phyloP scores from a whole-genome alignment of 2,888 invertebrate species.

The Ectobius pallidus region DNA sequence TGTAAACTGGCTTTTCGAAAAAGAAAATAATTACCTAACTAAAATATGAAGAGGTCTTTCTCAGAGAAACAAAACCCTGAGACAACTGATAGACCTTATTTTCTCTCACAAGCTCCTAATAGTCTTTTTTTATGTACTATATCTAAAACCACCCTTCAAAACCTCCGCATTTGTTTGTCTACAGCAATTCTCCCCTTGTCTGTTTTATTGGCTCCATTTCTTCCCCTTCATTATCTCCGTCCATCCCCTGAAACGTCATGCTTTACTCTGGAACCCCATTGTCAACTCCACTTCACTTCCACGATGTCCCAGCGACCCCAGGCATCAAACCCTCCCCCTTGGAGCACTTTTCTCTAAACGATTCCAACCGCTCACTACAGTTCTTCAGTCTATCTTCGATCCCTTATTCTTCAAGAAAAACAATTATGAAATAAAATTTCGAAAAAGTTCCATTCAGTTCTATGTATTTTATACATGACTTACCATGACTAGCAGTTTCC shows the following conservation, averaged over 20 bases:
- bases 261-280: constrained; percentile 4
- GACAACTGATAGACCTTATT: constrained; percentile 6
- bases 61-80: constrained; percentile 2
- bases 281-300: constrained; percentile 25
- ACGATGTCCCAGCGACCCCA: background rate
- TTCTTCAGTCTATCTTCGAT: no score
- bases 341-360: background rate
- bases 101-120: background rate
- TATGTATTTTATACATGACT: no score
- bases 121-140: background rate
- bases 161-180: constrained; percentile 22
- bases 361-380: background rate
- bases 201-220: constrained; percentile 31
- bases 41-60: no score
- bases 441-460: no score
- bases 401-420: no score
- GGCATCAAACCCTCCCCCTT: background rate
- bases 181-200: constrained; percentile 26
- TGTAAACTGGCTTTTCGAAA: no score
- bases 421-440: no score
- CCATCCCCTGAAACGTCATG: constrained; percentile 5
- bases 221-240: constrained; percentile 28
- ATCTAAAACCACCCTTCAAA: constrained; percentile 1
- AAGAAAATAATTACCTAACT: no score
- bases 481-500: no score